A percentile compares a stretch with the other conserved stretches of the same genome.
Evolutionary conservation across 2,888 invertebrate species (phyloP).

Genomic region (Nasonovia ribisnigri): DNA sequence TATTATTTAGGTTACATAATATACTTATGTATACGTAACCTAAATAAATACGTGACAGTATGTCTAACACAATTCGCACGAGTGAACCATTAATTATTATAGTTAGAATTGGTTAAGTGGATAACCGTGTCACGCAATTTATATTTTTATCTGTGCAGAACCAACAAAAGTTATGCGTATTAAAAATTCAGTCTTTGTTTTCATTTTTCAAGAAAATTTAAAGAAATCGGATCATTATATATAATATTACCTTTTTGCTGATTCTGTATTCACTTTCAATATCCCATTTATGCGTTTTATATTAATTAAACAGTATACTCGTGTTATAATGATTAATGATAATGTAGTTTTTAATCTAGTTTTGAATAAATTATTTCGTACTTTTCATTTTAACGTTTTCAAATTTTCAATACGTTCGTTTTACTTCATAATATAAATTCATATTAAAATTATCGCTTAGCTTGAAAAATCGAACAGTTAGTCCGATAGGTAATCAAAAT

Average conservation of each 20-base stretch:
- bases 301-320: background rate
- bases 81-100: background rate
- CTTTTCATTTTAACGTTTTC: background rate
- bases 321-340: background rate
- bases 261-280: background rate
- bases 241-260: background rate
- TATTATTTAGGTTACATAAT: background rate
- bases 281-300: background rate
- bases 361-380: background rate
- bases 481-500: background rate
- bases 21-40: background rate
- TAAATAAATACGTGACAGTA: background rate
- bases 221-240: background rate
- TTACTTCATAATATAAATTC: background rate
- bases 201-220: background rate
- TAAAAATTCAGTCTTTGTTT: background rate
- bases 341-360: background rate
- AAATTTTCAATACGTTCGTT: background rate
- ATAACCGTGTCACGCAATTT: background rate
- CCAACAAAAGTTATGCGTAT: background rate
- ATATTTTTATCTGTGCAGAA: background rate
- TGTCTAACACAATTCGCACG: background rate
- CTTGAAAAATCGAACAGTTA: accelerated
- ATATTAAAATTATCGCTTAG: background rate
- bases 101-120: background rate